These are phyloP conservation scores for Leucoraja ocellata DNA, from an alignment of 2,797 vertebrate genomes.

Conservation along the genomic window DNA sequence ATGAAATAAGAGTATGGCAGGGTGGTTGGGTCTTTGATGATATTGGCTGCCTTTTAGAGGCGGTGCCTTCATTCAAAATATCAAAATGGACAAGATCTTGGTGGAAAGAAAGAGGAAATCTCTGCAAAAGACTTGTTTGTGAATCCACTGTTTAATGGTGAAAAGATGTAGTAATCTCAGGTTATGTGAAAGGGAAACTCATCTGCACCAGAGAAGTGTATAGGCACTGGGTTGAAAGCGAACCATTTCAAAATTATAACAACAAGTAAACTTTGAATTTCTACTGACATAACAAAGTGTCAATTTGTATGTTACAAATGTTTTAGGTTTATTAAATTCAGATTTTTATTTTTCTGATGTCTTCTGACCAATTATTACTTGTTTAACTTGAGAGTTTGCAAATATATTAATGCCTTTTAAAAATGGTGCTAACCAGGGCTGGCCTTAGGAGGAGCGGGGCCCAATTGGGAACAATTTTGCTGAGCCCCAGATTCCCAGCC, in stretches of 20 bases:
- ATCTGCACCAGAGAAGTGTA: neutral
- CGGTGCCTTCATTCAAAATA: neutral
- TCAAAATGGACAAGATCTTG: neutral
- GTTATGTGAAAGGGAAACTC: neutral
- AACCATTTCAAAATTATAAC: neutral
- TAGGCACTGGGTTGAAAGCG: neutral
- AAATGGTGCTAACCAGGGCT: neutral
- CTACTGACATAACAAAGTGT: neutral
- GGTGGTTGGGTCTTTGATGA: too few relatives aligned
- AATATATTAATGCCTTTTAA: neutral
- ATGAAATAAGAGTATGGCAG: too few relatives aligned
- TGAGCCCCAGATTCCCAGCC: too few relatives aligned
- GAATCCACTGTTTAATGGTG: neutral
- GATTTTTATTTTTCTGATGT: neutral
- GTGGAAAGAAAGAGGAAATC: neutral
- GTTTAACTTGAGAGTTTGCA: neutral
- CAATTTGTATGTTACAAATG: neutral
- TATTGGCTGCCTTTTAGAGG: too few relatives aligned
- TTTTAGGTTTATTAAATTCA: neutral
- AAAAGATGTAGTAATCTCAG: neutral
- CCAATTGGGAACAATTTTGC: too few relatives aligned
- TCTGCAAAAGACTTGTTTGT: neutral
- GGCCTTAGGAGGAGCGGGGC: too few relatives aligned
- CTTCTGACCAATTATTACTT: neutral
- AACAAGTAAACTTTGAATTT: conserved; percentile 6